Base-by-base conservation (phyloP, 2,888 invertebrate genomes). In the Phlogophora meticulosa region DNA sequence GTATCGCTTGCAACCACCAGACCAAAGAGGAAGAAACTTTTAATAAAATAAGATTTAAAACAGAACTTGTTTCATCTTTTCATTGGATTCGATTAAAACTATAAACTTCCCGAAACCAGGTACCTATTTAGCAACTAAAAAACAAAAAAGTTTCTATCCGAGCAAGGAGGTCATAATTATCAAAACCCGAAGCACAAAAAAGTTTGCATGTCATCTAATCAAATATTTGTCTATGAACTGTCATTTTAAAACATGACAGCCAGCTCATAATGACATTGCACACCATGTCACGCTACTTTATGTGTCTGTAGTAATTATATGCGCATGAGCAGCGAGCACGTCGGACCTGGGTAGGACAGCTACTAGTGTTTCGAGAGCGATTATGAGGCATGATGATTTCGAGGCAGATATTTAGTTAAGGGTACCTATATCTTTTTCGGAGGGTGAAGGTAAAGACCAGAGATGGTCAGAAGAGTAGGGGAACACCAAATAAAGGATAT, bases 151-250 rank as follows among this genome's bases (percentile, higher is more conserved):
- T 28, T 11, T 45, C 11, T 24, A 36, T 11, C 34, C 24, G 5
- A 20, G 24, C 51, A 59, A 72, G 20, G 36, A 49, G 63, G 55
- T 36, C 34, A 43, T 4, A 52, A 22, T 22, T 28, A 28, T 28
- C 28, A 49, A 48, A 53, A 40, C 10, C 4, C 13, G n/a, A 17
- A 32, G 17, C 5, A 74, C 15, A 72, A 80, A 80, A 76, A 81
- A 73, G 13, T 45, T 1, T 24, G 5, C 56, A 60, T 28, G 74
- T 79, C 81, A 81, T 72, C 72, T 71, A 79, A 81, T 77, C 70
- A 77, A 81, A 81, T 72, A 81, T 81, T 81, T 72, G 81, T 77
- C 64, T 68, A 72, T 69, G 57, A 61, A 59, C 60, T 81, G 74
- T 81, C 79, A 79, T 81, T 69, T 76, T 66, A 66, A 55, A 63